phyloP scores from a whole-genome alignment of 2,113 vertebrate species.

The Cyphomyrus plagiostoma region DNA sequence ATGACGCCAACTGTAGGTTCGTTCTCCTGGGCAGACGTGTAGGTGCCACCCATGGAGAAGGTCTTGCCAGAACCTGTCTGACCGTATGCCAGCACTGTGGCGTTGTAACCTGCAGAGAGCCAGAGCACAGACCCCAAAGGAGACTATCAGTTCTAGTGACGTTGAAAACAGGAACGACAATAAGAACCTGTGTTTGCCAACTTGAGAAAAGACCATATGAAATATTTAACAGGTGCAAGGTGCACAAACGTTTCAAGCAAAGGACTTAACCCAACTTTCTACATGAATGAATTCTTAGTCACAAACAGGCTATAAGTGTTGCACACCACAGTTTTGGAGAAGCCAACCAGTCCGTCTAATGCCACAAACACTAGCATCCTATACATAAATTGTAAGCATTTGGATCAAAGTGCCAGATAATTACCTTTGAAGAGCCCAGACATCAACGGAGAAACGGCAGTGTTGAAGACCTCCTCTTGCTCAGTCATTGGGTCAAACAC shows the following conservation, averaged over 20 bases:
- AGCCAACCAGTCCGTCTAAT: neutral
- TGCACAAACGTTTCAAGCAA: neutral
- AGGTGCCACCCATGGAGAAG: slow-evolving; percentile 90
- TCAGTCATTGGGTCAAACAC: slow-evolving; percentile 84
- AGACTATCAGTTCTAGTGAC: neutral
- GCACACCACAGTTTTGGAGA: neutral
- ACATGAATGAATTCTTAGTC: neutral
- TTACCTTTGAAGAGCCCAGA: slow-evolving; percentile 86
- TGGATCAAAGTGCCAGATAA: neutral
- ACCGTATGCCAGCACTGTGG: slow-evolving; percentile 88
- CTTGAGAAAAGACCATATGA: neutral
- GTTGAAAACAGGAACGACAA: neutral
- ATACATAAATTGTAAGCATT: neutral
- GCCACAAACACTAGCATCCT: neutral
- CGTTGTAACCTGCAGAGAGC: slow-evolving; percentile 76
- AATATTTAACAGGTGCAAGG: neutral
- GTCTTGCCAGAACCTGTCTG: slow-evolving; percentile 96
- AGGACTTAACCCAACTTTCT: neutral
- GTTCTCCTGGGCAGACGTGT: slow-evolving; percentile 77
- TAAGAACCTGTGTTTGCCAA: neutral
- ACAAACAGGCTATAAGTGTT: neutral
- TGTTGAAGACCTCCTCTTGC: slow-evolving; percentile 87
- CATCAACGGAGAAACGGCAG: slow-evolving; percentile 72
- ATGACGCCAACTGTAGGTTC: slow-evolving; percentile 83
- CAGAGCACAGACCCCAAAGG: neutral